Percentiles rank a stretch among this genome's conserved stretches.
Evolutionary conservation across 2,113 vertebrate genomes (phyloP).

Genomic region (Hydropotes inermis): DNA sequence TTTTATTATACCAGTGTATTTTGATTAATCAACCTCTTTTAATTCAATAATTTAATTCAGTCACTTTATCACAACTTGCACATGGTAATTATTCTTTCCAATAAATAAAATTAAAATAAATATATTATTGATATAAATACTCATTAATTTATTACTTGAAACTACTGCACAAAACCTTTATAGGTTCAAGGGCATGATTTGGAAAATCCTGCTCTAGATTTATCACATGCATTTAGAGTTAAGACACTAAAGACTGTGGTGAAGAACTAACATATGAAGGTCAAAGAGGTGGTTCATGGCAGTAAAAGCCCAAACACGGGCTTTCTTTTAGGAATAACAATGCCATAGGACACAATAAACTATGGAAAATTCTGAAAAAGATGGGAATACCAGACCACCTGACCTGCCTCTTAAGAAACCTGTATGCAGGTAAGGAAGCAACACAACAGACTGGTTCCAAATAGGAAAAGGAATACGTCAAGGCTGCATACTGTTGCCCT

Average conservation of each 20-base stretch:
- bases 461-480: too few relatives aligned
- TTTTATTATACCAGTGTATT: neutral
- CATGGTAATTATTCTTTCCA: neutral
- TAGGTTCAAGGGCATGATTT: neutral
- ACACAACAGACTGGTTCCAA: too few relatives aligned
- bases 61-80: neutral
- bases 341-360: too few relatives aligned
- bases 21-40: neutral
- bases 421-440: too few relatives aligned
- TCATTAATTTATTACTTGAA: neutral
- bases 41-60: neutral
- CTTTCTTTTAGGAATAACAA: neutral
- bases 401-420: too few relatives aligned
- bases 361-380: too few relatives aligned
- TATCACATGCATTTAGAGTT: neutral
- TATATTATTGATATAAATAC: neutral
- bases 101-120: neutral
- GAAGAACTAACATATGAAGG: neutral
- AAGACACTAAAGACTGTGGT: neutral
- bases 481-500: too few relatives aligned
- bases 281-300: neutral
- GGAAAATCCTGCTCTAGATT: neutral
- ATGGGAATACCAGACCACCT: too few relatives aligned
- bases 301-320: neutral
- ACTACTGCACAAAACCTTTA: neutral